Conservation (phyloP, 2,888 invertebrate species). For the Lathronympha strigana region DNA sequence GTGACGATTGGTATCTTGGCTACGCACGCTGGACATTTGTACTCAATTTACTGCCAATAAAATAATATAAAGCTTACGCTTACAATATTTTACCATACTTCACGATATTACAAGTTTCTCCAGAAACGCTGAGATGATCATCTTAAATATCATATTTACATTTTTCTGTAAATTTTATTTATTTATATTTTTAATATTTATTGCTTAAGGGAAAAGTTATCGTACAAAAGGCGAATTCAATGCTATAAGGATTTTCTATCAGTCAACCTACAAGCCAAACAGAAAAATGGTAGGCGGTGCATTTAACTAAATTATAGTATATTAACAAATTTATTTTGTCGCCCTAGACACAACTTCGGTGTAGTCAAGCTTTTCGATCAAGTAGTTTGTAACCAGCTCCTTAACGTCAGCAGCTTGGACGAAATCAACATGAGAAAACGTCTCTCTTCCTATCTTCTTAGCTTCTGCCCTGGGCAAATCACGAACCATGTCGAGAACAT, state of each 20-base stretch:
- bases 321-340: background rate
- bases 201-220: too few species aligned
- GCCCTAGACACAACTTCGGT: background rate
- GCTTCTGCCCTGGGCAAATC: slow-evolving; percentile 46
- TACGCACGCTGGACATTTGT: slow-evolving; percentile 7
- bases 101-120: background rate
- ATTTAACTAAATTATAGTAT: too few species aligned
- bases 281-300: too few species aligned
- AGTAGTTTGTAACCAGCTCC: slow-evolving; percentile 47
- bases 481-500: slow-evolving; percentile 48
- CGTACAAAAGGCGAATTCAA: too few species aligned
- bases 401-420: slow-evolving; percentile 45
- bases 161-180: too few species aligned
- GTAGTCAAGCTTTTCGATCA: slow-evolving; percentile 44
- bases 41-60: background rate
- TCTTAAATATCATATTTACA: too few species aligned
- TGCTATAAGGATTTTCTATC: too few species aligned
- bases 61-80: background rate
- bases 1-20: too few species aligned
- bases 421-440: slow-evolving; percentile 49
- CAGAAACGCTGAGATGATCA: background rate
- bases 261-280: too few species aligned
- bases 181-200: too few species aligned
- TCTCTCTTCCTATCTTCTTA: slow-evolving; percentile 47
- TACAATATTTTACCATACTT: too few species aligned